A percentile compares a stretch with the other conserved stretches of the same genome.
Conservation (phyloP, 2,888 invertebrate species). For the Phania funesta region DNA sequence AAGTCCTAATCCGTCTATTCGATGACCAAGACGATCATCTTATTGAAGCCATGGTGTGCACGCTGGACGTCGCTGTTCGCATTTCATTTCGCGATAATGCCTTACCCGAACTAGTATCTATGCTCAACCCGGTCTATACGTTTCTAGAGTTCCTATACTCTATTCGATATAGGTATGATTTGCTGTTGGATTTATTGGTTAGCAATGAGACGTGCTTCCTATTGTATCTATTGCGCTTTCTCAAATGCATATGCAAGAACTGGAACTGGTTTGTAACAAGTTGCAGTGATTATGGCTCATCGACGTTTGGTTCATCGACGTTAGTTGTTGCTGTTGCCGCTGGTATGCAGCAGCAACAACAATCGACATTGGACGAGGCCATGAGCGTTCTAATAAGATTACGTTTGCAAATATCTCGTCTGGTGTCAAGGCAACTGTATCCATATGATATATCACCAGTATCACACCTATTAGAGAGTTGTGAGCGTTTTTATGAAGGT, state of each 20-base stretch:
- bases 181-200: slow-evolving; percentile 91
- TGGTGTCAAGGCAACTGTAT: slow-evolving; percentile 91
- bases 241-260: slow-evolving; percentile 91
- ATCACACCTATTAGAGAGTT: slow-evolving; percentile 89
- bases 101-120: slow-evolving; percentile 89
- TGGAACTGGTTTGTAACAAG: slow-evolving; percentile 91
- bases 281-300: slow-evolving; percentile 83
- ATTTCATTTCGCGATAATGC: slow-evolving; percentile 90
- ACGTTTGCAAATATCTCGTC: slow-evolving; percentile 88
- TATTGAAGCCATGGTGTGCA: slow-evolving; percentile 95
- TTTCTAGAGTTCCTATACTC: slow-evolving; percentile 92
- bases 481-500: slow-evolving; percentile 92
- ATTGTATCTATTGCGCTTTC: slow-evolving; percentile 89
- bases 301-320: slow-evolving; percentile 81
- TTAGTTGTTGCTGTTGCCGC: neutral
- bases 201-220: slow-evolving; percentile 95
- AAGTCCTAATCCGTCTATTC: slow-evolving; percentile 92
- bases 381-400: slow-evolving; percentile 91
- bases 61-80: slow-evolving; percentile 92
- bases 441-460: slow-evolving; percentile 95
- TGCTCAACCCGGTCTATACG: slow-evolving; percentile 92
- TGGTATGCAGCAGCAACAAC: neutral
- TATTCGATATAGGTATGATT: slow-evolving; percentile 90
- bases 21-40: slow-evolving; percentile 95
- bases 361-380: slow-evolving; percentile 82